Base-by-base conservation (phyloP, 1,140 invertebrate genomes). In the Frieseomelitta varia region DNA sequence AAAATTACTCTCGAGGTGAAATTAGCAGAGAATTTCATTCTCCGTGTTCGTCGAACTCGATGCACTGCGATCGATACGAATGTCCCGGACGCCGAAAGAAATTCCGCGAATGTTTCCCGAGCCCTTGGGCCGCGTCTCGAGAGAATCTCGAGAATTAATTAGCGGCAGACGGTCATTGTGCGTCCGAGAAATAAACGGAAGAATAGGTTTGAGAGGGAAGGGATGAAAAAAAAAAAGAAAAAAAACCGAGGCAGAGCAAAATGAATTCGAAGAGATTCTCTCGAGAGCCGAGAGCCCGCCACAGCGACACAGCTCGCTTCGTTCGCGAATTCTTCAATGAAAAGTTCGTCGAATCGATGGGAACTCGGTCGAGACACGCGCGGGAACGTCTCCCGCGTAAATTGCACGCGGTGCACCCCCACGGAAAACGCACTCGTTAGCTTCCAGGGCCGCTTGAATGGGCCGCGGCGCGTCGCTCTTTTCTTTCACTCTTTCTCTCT, bases 71-170 rank as follows among this genome's bases (percentile, higher is more conserved):
- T 27, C 14, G 14, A n/a, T 17, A 27, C 14, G n/a, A 27, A 65
- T 30, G 27, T 27, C 15, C 6, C 14, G 27, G 1, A 4, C 55
- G 39, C 6, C 39, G 27, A 53, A 74, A 78, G 79, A 34, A 71
- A 63, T 51, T 47, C 56, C 63, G 39, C 56, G 51, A 53, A 67
- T 69, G n/a, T 61, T 51, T 75, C 39, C 39, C 55, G 30, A 73
- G 51, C 27, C 55, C 47, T 63, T 72, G 17, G 53, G 58, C 51
- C 69, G 76, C 68, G 73, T 88, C 69, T 88, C 72, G 75, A 77
- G 72, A 69, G 69, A 78, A 71, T 73, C 87, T 88, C 67, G 67
- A 85, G 84, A 89, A 89, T 89, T 88, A 89, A 89, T 89, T 88
- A 89, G 76, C 67, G 79, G 79, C 85, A 84, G 74, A 88, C 71